These are phyloP conservation scores for Leptinotarsa lineolata DNA, from an alignment of 1,140 invertebrate genomes.

Conservation along the genomic window DNA sequence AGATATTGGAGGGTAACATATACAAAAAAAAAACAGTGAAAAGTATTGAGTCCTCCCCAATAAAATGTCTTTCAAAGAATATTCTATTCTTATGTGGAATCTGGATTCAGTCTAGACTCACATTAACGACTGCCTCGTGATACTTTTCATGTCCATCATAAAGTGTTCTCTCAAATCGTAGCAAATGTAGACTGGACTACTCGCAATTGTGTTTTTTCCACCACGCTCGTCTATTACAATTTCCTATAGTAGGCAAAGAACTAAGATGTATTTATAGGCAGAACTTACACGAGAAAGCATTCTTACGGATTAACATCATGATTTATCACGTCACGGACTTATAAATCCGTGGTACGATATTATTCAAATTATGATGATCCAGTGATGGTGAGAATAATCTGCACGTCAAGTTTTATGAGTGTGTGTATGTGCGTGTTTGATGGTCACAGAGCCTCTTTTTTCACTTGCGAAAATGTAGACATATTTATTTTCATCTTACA, in stretches of 20 bases:
- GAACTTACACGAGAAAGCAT: slow-evolving; percentile 8
- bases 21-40: too few species aligned
- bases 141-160: slow-evolving; percentile 46
- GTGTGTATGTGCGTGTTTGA: too few species aligned
- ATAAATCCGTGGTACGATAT: not conserved
- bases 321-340: slow-evolving; percentile 17
- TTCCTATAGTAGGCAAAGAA: slow-evolving; percentile 24
- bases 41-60: too few species aligned
- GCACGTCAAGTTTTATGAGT: too few species aligned
- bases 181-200: slow-evolving; percentile 16
- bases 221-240: slow-evolving; percentile 21
- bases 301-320: slow-evolving; percentile 9
- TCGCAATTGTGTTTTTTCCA: slow-evolving; percentile 26
- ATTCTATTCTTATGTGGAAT: not conserved
- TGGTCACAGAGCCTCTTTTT: too few species aligned
- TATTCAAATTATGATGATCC: slow-evolving; percentile 12
- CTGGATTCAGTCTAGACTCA: slow-evolving; percentile 9
- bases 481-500: too few species aligned
- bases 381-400: not conserved
- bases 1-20: too few species aligned
- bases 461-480: too few species aligned
- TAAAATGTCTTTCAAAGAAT: too few species aligned
- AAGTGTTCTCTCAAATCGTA: slow-evolving; percentile 45
- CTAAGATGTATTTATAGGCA: slow-evolving; percentile 25
- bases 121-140: slow-evolving; percentile 37